Percentiles rank a stretch among this genome's conserved stretches.
Conservation (phyloP, 2,888 invertebrate genomes). For the Elegia similella region DNA sequence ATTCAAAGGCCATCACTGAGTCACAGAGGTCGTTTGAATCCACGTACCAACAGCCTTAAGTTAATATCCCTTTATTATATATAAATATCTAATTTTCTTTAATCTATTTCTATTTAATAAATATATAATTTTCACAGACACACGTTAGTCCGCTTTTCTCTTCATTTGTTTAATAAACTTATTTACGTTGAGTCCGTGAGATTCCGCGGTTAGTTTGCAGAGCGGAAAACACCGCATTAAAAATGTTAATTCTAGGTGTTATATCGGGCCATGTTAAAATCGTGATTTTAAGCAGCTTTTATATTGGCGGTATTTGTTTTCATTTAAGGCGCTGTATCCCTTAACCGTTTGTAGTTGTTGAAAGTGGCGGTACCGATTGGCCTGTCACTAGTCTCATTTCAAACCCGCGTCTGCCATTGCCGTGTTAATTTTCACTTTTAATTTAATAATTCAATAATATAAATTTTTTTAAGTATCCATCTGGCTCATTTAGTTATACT, state of each 20-base stretch:
- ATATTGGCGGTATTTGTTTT: not conserved
- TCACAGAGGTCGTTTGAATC: not conserved
- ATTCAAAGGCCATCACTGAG: too few species aligned
- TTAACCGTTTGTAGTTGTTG: too few species aligned
- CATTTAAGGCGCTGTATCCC: too few species aligned
- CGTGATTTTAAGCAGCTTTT: not conserved
- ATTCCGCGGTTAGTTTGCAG: conserved; percentile 1
- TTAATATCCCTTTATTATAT: not conserved
- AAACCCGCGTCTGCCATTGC: too few species aligned
- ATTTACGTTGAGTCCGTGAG: not conserved
- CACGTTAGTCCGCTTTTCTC: conserved; percentile 1
- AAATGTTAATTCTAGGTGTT: not conserved
- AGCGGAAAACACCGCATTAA: not conserved
- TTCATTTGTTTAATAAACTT: conserved; percentile 9
- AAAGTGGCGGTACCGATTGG: too few species aligned
- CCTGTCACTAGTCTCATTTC: too few species aligned
- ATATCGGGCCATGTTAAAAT: not conserved
- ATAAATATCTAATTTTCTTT: too few species aligned
- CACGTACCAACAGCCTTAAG: not conserved
- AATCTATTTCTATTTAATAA: too few species aligned
- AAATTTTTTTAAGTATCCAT: too few species aligned
- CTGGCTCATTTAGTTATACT: too few species aligned
- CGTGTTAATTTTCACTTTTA: too few species aligned
- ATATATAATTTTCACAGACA: not conserved
- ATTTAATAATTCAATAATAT: too few species aligned